Evolutionary conservation across 2,888 invertebrate genomes (phyloP).

Genomic region (Cancer borealis): DNA sequence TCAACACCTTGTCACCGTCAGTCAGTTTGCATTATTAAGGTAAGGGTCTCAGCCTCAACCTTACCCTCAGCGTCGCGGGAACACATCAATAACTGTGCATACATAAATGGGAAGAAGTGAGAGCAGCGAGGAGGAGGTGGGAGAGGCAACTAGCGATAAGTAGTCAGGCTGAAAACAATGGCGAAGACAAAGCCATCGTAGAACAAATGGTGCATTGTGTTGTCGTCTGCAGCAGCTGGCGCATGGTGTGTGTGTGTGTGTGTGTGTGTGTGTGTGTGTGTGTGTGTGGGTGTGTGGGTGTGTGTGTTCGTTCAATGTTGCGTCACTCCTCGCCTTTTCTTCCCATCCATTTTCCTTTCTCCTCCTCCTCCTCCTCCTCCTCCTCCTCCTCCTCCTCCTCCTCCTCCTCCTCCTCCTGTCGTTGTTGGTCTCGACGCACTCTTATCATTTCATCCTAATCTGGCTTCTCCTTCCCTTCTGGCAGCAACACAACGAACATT

Average conservation of each 20-base stretch:
- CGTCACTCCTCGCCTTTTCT: conserved; percentile 31
- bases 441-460: background rate
- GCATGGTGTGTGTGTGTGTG: conserved; percentile 40
- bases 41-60: background rate
- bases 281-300: conserved; percentile 45
- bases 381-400: background rate
- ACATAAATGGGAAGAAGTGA: conserved; percentile 8
- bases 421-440: conserved; percentile 22
- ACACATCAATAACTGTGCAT: background rate
- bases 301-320: background rate
- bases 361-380: conserved; percentile 22
- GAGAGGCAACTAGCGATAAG: conserved; percentile 33
- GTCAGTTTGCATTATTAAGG: background rate
- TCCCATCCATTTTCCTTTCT: background rate
- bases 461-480: background rate
- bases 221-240: conserved; percentile 31
- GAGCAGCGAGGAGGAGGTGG: conserved; percentile 9
- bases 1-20: background rate
- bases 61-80: background rate
- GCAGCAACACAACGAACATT: background rate
- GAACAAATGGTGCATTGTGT: conserved; percentile 37
- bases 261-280: conserved; percentile 52
- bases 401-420: background rate
- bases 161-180: conserved; percentile 29
- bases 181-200: conserved; percentile 18